Conservation (phyloP, 2,797 vertebrate genomes). For the Enteromius fasciolatus region DNA sequence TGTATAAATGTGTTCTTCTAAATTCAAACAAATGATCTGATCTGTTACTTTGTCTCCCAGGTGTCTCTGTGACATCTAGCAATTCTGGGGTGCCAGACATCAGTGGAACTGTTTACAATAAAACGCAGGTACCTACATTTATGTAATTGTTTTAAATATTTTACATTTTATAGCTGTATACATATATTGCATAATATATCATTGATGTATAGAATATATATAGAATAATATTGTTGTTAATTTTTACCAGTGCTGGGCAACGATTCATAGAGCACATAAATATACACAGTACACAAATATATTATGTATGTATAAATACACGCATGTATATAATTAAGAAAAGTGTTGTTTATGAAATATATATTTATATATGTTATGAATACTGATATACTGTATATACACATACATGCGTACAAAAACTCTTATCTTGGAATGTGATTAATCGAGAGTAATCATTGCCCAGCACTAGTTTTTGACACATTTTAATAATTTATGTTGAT, state of each 20-base stretch:
- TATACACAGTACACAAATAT: no score
- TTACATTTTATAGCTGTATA: background rate
- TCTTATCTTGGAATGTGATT: no score
- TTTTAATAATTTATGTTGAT: background rate
- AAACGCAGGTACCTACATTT: conserved; percentile 85
- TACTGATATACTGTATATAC: no score
- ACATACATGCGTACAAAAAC: no score
- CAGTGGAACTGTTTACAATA: conserved; percentile 95
- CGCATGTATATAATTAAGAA: no score
- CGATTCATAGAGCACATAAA: no score
- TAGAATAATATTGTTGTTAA: background rate
- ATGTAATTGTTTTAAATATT: background rate
- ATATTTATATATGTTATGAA: no score
- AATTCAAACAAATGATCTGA: background rate
- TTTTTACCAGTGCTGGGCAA: background rate
- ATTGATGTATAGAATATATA: background rate
- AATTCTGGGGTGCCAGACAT: conserved; percentile 93
- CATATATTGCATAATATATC: background rate
- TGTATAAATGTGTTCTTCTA: background rate
- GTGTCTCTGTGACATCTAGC: conserved; percentile 90
- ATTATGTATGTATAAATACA: no score
- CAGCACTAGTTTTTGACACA: no score
- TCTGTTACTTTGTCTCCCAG: conserved; percentile 68
- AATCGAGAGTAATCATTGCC: no score
- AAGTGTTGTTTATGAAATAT: no score